A percentile compares a stretch with the other conserved stretches of the same genome.
phyloP scores from a whole-genome alignment of 1,140 invertebrate genomes.

The Chrysomallon squamiferum region DNA sequence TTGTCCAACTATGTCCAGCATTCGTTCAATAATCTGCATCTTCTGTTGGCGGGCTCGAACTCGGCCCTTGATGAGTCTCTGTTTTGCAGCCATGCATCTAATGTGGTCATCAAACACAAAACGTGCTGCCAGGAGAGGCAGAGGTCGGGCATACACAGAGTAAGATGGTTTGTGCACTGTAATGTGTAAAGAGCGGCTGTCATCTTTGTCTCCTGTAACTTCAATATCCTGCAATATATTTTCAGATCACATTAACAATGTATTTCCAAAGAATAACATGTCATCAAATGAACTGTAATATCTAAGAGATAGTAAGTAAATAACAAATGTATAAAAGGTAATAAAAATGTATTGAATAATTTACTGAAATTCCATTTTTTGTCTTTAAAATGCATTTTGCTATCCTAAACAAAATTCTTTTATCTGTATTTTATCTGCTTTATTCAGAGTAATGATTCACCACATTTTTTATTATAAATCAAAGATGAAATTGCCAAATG shows the following conservation, averaged over 20 bases:
- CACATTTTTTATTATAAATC: no score
- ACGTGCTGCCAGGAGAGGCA: constrained; percentile 84
- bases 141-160: constrained; percentile 46
- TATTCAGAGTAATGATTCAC: no score
- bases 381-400: no score
- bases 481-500: no score
- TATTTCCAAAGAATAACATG: no score
- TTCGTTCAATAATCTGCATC: constrained; percentile 90
- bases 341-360: no score
- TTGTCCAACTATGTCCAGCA: constrained; percentile 79
- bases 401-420: no score
- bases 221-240: constrained; percentile 69
- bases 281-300: no score
- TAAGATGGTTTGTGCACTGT: constrained; percentile 84
- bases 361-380: no score
- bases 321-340: no score
- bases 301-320: no score
- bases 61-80: constrained; percentile 82
- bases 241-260: not conserved
- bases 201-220: constrained; percentile 90
- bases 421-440: no score
- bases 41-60: constrained; percentile 80
- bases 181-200: constrained; percentile 93
- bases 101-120: constrained; percentile 99
- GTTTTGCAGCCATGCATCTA: constrained; percentile 90